These are phyloP conservation scores for Cotesia vestalis DNA, from an alignment of 1,140 invertebrate species.

Conservation along the genomic window DNA sequence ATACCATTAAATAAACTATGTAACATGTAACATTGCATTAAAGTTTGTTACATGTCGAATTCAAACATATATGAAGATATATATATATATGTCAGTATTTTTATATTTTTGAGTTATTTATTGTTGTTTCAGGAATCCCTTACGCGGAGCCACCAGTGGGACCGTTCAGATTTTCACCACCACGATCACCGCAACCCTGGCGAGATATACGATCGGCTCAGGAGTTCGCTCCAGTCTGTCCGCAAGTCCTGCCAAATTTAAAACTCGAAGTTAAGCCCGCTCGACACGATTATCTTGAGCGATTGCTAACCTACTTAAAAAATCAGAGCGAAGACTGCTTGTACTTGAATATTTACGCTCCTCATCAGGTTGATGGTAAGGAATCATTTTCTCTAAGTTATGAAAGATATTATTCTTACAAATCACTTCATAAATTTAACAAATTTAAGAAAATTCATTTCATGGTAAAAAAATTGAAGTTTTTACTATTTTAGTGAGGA, in stretches of 20 bases:
- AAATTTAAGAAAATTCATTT: too few species aligned
- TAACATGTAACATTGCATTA: too few species aligned
- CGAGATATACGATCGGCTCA: conserved; percentile 75
- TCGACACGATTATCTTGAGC: conserved; percentile 74
- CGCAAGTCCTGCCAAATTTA: conserved; percentile 76
- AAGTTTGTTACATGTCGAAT: too few species aligned
- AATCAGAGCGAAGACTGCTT: conserved; percentile 93
- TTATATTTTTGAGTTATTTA: neutral
- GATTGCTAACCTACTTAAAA: conserved; percentile 75
- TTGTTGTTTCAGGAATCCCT: conserved; percentile 74
- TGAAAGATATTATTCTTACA: too few species aligned
- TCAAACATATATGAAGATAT: neutral
- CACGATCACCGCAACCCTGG: conserved; percentile 77
- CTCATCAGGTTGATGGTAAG: conserved; percentile 72
- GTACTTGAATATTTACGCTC: conserved; percentile 93
- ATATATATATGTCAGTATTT: neutral
- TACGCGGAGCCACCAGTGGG: conserved; percentile 91
- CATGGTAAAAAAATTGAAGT: too few species aligned
- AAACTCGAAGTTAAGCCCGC: conserved; percentile 70
- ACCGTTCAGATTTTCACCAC: conserved; percentile 86
- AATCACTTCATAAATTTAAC: too few species aligned
- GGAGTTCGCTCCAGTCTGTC: conserved; percentile 84
- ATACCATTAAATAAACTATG: too few species aligned
- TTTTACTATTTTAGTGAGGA: too few species aligned
- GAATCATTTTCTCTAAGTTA: too few species aligned